Evolutionary conservation across 1,140 invertebrate genomes (phyloP).

Genomic region (Drosophila littoralis): DNA sequence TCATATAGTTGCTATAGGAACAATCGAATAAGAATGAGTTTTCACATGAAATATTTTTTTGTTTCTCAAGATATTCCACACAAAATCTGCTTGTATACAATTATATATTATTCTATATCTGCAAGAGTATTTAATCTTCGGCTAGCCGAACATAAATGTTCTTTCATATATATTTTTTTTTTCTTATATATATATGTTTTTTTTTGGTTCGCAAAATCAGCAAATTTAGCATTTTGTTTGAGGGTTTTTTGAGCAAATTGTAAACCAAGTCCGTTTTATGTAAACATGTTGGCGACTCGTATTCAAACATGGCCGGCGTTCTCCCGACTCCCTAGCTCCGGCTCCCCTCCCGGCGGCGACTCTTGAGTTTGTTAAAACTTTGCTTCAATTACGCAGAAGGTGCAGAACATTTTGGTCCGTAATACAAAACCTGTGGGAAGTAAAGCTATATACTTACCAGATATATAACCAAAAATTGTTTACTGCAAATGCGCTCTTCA

Average conservation of each 20-base stretch:
- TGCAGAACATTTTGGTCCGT: slow-evolving; percentile 59
- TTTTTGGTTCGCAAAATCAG: slow-evolving; percentile 54
- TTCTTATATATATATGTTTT: neutral
- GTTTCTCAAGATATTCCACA: too few species aligned
- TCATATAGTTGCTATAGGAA: too few species aligned
- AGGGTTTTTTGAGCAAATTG: slow-evolving; percentile 53
- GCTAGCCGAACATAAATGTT: neutral
- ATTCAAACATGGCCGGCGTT: slow-evolving; percentile 70
- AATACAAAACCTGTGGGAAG: slow-evolving; percentile 78
- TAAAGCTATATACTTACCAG: slow-evolving; percentile 67
- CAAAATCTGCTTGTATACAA: too few species aligned
- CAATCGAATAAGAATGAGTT: too few species aligned
- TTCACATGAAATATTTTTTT: too few species aligned
- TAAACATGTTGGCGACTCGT: slow-evolving; percentile 80
- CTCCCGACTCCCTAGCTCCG: slow-evolving; percentile 14
- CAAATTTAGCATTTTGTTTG: slow-evolving; percentile 54
- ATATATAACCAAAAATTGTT: slow-evolving; percentile 43
- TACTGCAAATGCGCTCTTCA: slow-evolving; percentile 55
- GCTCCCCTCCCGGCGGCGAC: neutral
- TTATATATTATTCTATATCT: neutral
- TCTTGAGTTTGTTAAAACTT: slow-evolving; percentile 33
- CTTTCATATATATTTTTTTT: slow-evolving; percentile 21
- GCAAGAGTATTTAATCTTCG: slow-evolving; percentile 8
- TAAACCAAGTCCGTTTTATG: slow-evolving; percentile 78
- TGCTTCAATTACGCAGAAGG: slow-evolving; percentile 66